Evolutionary conservation across 2,113 vertebrate species (phyloP).

Genomic region (human (Homo sapiens)): GRCh38 chr11:131411501-131412000

Average conservation of each 20-base stretch:
- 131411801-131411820: conserved; percentile 49
- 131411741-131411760: not conserved
- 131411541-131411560: fast-evolving
- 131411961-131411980: not conserved
- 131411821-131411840: conserved; percentile 43
- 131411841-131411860: conserved; percentile 61
- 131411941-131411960: not conserved
- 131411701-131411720: not conserved
- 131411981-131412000: not conserved
- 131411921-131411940: not conserved
- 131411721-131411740: not conserved
- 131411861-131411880: conserved; percentile 56
- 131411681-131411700: not conserved
- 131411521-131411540: not conserved
- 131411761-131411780: not conserved
- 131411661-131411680: not conserved
- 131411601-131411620: not conserved
- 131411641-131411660: not conserved
- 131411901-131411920: conserved; percentile 51
- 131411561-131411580: no score
- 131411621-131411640: not conserved
- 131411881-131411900: conserved; percentile 38
- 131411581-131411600: not conserved
- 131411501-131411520: not conserved
- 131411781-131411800: conserved; percentile 45